These are phyloP conservation scores for Zhuqinia jingwanae DNA, from an alignment of 2,888 invertebrate genomes.

Conservation along the genomic window DNA sequence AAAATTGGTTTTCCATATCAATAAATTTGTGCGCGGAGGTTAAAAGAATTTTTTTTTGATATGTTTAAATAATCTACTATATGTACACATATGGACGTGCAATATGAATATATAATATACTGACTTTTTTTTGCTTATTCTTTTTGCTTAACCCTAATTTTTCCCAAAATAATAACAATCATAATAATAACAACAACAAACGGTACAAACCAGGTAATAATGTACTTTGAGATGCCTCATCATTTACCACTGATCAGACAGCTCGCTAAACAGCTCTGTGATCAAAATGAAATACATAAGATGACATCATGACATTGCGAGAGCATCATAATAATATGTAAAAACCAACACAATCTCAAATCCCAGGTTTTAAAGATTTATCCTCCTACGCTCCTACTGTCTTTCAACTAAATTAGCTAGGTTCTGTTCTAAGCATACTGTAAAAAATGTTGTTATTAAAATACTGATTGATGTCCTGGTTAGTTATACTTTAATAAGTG, in stretches of 20 bases:
- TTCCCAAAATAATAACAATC: constrained; percentile 18
- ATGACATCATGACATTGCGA: constrained; percentile 62
- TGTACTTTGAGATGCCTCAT: constrained; percentile 56
- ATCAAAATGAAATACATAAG: constrained; percentile 64
- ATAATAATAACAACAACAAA: constrained; percentile 46
- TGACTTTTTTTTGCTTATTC: too few relatives aligned
- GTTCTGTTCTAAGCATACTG: too few relatives aligned
- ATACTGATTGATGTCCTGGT: neutral
- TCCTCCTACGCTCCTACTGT: constrained; percentile 52
- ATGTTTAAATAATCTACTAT: neutral
- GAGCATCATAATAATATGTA: too few relatives aligned
- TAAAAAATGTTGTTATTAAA: too few relatives aligned
- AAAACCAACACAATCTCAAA: constrained; percentile 36
- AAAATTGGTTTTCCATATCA: constrained; percentile 60
- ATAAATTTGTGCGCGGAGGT: constrained; percentile 63
- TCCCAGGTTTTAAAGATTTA: constrained; percentile 24
- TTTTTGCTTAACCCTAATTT: constrained; percentile 39
- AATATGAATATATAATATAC: too few relatives aligned
- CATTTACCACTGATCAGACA: constrained; percentile 47
- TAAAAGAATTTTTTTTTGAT: constrained; percentile 38
- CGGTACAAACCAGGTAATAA: constrained; percentile 70
- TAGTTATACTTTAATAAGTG: neutral
- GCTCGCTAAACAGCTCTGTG: constrained; percentile 58
- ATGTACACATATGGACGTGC: too few relatives aligned
- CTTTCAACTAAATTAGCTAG: neutral